These are phyloP conservation scores for Amazonetta brasiliensis DNA, from an alignment of 2,797 vertebrate species.

Conservation along the genomic window DNA sequence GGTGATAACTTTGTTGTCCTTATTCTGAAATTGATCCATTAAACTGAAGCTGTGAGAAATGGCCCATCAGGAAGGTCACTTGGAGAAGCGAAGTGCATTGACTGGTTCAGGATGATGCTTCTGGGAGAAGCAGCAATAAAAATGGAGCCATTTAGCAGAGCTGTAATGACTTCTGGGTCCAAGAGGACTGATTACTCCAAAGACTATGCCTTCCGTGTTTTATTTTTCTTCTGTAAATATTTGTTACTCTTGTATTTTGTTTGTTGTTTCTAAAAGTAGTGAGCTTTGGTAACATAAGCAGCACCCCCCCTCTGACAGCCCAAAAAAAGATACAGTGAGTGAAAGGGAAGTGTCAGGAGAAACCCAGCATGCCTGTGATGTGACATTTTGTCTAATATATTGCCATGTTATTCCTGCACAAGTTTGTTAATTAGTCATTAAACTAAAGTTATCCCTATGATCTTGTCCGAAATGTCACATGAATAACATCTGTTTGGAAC, in stretches of 20 bases:
- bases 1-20: neutral
- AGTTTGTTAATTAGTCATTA: conserved; percentile 63
- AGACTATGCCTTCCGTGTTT: neutral
- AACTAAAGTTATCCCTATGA: neutral
- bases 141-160: neutral
- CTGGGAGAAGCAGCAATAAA: neutral
- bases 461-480: conserved; percentile 40
- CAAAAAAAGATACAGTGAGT: neutral
- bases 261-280: conserved; percentile 34
- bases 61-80: neutral
- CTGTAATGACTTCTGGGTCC: neutral
- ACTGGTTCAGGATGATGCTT: neutral
- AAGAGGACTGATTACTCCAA: neutral
- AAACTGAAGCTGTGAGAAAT: neutral
- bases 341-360: conserved; percentile 48
- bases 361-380: conserved; percentile 6
- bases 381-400: conserved; percentile 35
- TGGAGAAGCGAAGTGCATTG: neutral
- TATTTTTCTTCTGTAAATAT: conserved; percentile 29
- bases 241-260: conserved; percentile 5
- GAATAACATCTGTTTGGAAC: neutral
- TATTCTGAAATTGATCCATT: neutral
- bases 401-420: conserved; percentile 28
- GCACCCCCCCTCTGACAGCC: neutral
- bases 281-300: neutral